Evolutionary conservation across 30 jellyfish, hydroid and myxozoan genomes (phyloP).

Genomic region (Turritopsis rubra): DNA sequence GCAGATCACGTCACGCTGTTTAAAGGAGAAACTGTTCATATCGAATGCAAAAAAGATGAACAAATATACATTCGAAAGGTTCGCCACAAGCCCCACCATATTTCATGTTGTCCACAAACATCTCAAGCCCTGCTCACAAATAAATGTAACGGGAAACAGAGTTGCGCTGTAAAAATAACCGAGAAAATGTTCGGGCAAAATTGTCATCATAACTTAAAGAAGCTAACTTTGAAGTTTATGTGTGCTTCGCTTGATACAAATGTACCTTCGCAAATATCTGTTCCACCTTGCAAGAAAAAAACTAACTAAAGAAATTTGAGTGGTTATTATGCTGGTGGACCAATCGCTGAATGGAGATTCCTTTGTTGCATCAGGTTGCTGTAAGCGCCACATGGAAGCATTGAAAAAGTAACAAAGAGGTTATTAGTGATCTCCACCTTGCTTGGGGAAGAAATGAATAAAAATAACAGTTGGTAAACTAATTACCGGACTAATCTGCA

Average conservation of each 20-base stretch:
- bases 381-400: too few species aligned
- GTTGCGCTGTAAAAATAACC: not conserved
- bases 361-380: not conserved
- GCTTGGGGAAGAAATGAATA: not conserved
- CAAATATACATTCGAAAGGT: not conserved
- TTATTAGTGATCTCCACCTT: not conserved
- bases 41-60: not conserved
- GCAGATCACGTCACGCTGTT: not conserved
- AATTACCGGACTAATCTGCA: not conserved
- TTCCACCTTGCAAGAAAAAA: not conserved
- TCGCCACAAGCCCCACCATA: not conserved
- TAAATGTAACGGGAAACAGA: not conserved
- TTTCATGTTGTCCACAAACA: not conserved
- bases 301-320: not conserved
- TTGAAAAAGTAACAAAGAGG: too few species aligned
- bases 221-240: not conserved
- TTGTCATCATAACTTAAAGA: not conserved
- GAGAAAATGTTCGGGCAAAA: not conserved
- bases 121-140: not conserved
- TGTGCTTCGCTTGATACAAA: not conserved
- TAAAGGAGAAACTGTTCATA: not conserved
- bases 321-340: not conserved
- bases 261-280: not conserved
- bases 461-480: not conserved
- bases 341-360: not conserved